A percentile compares a stretch with the other conserved stretches of the same genome.
Evolutionary conservation across 2,797 vertebrate species (phyloP).

Genomic region (Eidolon dupreanum): DNA sequence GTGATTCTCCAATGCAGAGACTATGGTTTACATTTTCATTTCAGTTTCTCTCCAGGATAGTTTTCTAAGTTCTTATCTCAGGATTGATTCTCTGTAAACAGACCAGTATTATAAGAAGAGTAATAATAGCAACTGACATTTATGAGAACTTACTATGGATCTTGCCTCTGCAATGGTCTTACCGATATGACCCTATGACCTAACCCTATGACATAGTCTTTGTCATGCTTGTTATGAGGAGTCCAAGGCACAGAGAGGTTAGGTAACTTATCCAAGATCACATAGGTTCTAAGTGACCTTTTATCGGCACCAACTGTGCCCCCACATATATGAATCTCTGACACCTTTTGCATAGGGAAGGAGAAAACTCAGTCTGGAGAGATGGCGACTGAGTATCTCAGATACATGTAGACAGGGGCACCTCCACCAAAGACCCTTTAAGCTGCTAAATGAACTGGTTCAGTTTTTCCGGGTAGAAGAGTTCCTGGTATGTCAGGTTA

Average conservation of each 20-base stretch:
- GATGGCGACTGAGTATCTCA: neutral
- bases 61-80: constrained; percentile 15
- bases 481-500: neutral
- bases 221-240: neutral
- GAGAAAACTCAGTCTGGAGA: neutral
- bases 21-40: constrained; percentile 32
- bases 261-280: neutral
- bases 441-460: neutral
- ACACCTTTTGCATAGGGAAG: neutral
- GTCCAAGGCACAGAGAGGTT: neutral
- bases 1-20: neutral
- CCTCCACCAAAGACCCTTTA: neutral
- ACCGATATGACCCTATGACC: neutral
- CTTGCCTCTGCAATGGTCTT: neutral
- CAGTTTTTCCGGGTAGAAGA: neutral
- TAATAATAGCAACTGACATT: neutral
- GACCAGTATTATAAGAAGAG: neutral
- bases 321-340: neutral
- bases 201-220: neutral
- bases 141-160: neutral
- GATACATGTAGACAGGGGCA: neutral
- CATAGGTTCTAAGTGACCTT: neutral
- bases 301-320: neutral
- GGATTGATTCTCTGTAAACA: neutral
- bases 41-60: neutral